Evolutionary conservation across 2,113 vertebrate species (phyloP).

Genomic region (Psilopogon haemacephalus): DNA sequence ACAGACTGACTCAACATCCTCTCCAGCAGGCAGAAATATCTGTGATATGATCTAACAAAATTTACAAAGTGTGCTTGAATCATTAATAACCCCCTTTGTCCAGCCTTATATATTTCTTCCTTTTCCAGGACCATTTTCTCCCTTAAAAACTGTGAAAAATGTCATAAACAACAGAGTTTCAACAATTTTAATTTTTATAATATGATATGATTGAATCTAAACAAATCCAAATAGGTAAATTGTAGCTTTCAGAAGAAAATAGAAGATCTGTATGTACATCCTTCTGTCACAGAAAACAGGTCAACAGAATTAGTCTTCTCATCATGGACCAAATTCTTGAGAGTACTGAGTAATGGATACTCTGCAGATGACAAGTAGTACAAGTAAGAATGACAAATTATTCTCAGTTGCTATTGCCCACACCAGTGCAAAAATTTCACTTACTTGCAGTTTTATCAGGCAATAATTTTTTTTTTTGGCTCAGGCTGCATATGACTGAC

Average conservation of each 20-base stretch:
- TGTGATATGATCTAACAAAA: neutral
- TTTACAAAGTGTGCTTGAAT: neutral
- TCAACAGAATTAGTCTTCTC: neutral
- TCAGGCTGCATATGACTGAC: neutral
- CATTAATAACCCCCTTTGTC: neutral
- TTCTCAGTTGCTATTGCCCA: neutral
- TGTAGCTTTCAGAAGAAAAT: neutral
- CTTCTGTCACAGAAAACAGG: neutral
- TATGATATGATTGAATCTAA: neutral
- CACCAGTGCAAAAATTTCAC: neutral
- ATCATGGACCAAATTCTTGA: fast-evolving
- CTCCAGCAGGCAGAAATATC: neutral
- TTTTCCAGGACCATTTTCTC: neutral
- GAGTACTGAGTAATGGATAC: neutral
- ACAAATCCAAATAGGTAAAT: neutral
- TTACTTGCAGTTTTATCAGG: neutral
- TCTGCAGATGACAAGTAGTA: neutral
- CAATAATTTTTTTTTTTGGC: neutral
- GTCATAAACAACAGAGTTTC: neutral
- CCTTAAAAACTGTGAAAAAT: neutral
- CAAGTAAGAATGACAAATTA: neutral
- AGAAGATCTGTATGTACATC: neutral
- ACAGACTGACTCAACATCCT: neutral
- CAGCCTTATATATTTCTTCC: neutral
- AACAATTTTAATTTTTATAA: neutral